Evolutionary conservation across 30 jellyfish, hydroid and myxozoan species (phyloP), one percentile per base, ranked within the genome.

Genomic region (Hydractinia symbiolongicarpus): DNA sequence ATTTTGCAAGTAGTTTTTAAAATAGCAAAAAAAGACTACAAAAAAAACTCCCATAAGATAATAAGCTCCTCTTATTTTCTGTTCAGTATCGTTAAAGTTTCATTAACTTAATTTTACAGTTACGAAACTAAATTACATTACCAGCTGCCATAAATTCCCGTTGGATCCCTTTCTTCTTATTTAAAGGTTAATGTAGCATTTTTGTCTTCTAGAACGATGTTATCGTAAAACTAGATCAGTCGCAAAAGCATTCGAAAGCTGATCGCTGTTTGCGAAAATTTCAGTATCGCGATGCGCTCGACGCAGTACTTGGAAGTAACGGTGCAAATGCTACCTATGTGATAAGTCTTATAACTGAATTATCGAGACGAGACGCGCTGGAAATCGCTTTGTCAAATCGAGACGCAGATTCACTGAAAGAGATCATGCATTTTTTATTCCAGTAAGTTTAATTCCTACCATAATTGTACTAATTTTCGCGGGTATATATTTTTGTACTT

Each of bases 351-450:
- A 8, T 93, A 51, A 55, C 81, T 7, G 99, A 93, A 60, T 71
- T 93, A 50, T 88, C 96, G 66, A 81, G 99, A 55, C 84, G 99
- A 67, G 88, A 88, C 69, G 96, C 92, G 16, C 81, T 93, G 64
- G 68, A 76, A 64, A 54, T 74, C 19, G 96, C 99, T 14, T 70
- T 91, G 56, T 66, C 91, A 56, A 75, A 73, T 68, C 68, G 95
- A 76, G 86, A 79, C 67, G 95, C 90, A 7, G 60, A 66, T 44
- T 87, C 76, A 17, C 84, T 93, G 13, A 72, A 21, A 49, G 88
- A 88, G 15, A 57, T 93, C 53, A 69, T 93, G 84, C 16, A 58
- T 8, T 93, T 93, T 83, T 8, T 93, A 20, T 78, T 79, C 13
- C 81, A 74, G 99, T 93, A 84, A 67, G 90, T 30, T 1, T 30